phyloP scores from a whole-genome alignment of 2,888 invertebrate species.

The Sphaerophoria taeniata region DNA sequence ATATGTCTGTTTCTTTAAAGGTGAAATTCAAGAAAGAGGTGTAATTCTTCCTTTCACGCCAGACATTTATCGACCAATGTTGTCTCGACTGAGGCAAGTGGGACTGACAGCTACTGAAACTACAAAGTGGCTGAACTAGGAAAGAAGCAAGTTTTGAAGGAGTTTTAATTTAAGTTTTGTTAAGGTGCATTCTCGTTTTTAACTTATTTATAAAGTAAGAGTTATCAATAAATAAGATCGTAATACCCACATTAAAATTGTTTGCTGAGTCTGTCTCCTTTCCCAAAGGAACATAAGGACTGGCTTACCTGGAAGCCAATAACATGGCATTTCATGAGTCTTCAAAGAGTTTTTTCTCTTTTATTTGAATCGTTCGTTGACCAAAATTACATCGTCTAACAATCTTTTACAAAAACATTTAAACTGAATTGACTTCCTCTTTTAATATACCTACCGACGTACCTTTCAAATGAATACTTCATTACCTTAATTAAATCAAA shows the following conservation, averaged over 20 bases:
- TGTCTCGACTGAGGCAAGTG: conserved; percentile 93
- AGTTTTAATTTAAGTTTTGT: conserved; percentile 3
- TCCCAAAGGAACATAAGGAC: too few species aligned
- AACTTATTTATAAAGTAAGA: conserved; percentile 4
- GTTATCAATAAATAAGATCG: conserved; percentile 2
- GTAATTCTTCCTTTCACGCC: conserved; percentile 95
- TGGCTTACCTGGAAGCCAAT: too few species aligned
- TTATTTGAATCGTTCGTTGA: neutral
- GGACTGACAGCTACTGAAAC: conserved; percentile 90
- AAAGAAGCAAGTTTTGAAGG: neutral
- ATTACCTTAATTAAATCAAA: conserved; percentile 32
- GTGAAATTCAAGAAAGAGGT: conserved; percentile 98
- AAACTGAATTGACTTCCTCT: neutral
- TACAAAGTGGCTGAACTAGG: conserved; percentile 83
- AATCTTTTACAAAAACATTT: neutral
- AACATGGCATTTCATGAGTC: neutral
- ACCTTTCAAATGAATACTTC: neutral
- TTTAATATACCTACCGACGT: neutral
- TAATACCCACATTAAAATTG: neutral
- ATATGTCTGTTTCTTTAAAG: conserved; percentile 61
- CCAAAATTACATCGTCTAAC: neutral
- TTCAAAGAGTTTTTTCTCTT: neutral
- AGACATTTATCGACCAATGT: conserved; percentile 96
- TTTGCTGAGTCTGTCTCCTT: too few species aligned
- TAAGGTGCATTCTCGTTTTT: conserved; percentile 3